Base-by-base conservation (phyloP, 2,888 invertebrate genomes). In the Metallyticus violacea region DNA sequence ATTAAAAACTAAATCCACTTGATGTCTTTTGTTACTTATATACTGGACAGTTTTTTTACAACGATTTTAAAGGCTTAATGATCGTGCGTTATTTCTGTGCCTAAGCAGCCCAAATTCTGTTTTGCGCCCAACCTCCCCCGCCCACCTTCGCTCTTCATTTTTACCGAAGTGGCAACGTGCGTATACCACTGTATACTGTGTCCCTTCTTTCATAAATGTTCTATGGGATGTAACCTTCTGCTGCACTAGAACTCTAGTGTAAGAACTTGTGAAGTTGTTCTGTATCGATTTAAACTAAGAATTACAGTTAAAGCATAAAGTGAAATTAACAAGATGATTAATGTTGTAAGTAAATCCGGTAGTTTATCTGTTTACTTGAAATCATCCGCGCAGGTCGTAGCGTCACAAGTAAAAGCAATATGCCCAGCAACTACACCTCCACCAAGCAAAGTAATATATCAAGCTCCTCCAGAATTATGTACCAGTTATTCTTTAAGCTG, bases 301-400 rank as follows among this genome's bases (percentile, higher is more conserved):
- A n/a, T n/a, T n/a, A n/a, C n/a, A n/a, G n/a, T n/a, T 15, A 62
- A 0, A 62, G 40, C 22, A 62, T 62, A 3, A 15, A 62, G 22
- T 5, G 22, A 62, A 15, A 15, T 28, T 25, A 5, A 22, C 77
- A 93, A 91, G 91, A 95, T 95, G 94, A 94, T 94, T 91, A 96
- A 95, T 93, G 94, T 95, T 88, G 94, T 94, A 89, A 91, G 94
- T 90, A 95, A 95, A 91, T 94, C 95, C 89, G 93, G 94, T 88
- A 94, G 93, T 90, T 92, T 96, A 89, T 93, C 94, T 88, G 94
- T 94, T 86, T 96, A 94, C 90, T 93, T 96, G 89, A 95, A 95
- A 90, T 94, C 95, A 81, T 93, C 94, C 76, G 94, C 94, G 87
- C 94, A 94, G 90, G 95, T 94, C 85, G 94, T 97, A 40, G 93